Percentiles rank a stretch among this genome's conserved stretches.
Conservation (phyloP, 2,888 invertebrate genomes). For the Orgyia antiqua region DNA sequence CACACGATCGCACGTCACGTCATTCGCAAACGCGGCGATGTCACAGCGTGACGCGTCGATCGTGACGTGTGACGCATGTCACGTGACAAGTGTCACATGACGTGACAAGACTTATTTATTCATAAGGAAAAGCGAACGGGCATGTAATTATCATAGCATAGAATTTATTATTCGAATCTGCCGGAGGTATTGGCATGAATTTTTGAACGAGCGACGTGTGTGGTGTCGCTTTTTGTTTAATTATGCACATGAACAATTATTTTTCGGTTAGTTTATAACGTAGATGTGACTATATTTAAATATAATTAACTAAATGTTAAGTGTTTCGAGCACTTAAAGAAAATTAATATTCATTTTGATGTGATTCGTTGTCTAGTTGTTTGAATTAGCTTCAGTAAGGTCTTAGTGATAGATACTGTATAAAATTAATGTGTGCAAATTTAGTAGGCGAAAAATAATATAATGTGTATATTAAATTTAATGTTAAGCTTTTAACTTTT, state of each 20-base stretch:
- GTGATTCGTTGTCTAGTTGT: too few species aligned
- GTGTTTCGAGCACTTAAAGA: not conserved
- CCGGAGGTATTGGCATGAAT: slow-evolving; percentile 15
- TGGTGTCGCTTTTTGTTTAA: slow-evolving; percentile 1
- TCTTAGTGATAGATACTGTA: too few species aligned
- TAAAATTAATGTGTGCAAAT: slow-evolving; percentile 1
- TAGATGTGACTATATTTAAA: not conserved
- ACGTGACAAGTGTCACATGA: slow-evolving; percentile 28
- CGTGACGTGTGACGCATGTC: slow-evolving; percentile 26
- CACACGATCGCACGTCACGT: slow-evolving; percentile 29
- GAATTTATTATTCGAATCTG: slow-evolving; percentile 30
- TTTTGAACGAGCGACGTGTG: slow-evolving; percentile 7
- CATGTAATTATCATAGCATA: slow-evolving; percentile 33
- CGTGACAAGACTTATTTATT: slow-evolving; percentile 37
- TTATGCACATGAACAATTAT: not conserved
- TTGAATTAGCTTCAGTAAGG: too few species aligned
- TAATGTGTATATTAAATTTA: too few species aligned
- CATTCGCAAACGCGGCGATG: slow-evolving; percentile 27
- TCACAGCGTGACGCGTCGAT: slow-evolving; percentile 32
- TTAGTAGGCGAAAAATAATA: too few species aligned
- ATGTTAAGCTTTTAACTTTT: too few species aligned
- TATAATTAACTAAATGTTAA: not conserved
- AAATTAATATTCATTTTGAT: not conserved
- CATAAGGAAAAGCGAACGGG: slow-evolving; percentile 32
- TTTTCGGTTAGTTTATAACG: not conserved